These are phyloP conservation scores for Knipowitschia caucasica DNA, from an alignment of 2,797 vertebrate species.

Conservation along the genomic window DNA sequence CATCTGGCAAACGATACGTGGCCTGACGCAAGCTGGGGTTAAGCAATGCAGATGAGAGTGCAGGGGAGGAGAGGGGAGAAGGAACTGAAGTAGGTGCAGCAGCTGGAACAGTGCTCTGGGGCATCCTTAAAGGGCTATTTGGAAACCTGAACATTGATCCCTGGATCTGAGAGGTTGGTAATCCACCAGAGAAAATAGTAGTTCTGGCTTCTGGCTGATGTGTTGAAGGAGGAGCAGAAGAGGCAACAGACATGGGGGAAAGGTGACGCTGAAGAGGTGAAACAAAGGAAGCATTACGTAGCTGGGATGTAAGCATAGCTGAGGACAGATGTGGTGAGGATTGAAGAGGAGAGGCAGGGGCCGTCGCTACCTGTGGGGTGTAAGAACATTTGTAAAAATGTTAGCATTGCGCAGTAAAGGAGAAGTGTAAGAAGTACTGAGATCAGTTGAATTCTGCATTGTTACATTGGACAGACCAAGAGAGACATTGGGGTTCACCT, in stretches of 20 bases:
- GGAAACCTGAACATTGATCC: constrained; percentile 60
- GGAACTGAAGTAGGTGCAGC: constrained; percentile 30
- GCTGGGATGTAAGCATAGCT: constrained; percentile 64
- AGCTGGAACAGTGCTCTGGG: constrained; percentile 29
- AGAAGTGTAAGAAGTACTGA: constrained; percentile 53
- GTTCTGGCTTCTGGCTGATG: constrained; percentile 40
- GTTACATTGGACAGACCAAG: constrained; percentile 48
- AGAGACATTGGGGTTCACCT: constrained; percentile 22
- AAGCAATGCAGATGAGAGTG: constrained; percentile 66
- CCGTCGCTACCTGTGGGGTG: constrained; percentile 36
- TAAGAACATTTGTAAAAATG: constrained; percentile 56
- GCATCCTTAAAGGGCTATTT: constrained; percentile 49
- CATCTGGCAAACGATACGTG: constrained; percentile 72
- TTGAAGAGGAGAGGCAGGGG: constrained; percentile 14
- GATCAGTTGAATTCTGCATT: constrained; percentile 49
- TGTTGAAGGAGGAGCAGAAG: constrained; percentile 24
- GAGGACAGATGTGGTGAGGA: constrained; percentile 59
- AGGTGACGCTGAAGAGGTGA: constrained; percentile 60
- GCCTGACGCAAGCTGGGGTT: constrained; percentile 67
- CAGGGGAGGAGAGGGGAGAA: constrained; percentile 44
- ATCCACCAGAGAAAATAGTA: constrained; percentile 50
- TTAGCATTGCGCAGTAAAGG: constrained; percentile 66
- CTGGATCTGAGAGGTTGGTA: constrained; percentile 57
- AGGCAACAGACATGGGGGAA: constrained; percentile 44
- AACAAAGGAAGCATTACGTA: constrained; percentile 67